phyloP scores from a whole-genome alignment of 2,888 invertebrate species.

The Caenorhabditis sp. region DNA sequence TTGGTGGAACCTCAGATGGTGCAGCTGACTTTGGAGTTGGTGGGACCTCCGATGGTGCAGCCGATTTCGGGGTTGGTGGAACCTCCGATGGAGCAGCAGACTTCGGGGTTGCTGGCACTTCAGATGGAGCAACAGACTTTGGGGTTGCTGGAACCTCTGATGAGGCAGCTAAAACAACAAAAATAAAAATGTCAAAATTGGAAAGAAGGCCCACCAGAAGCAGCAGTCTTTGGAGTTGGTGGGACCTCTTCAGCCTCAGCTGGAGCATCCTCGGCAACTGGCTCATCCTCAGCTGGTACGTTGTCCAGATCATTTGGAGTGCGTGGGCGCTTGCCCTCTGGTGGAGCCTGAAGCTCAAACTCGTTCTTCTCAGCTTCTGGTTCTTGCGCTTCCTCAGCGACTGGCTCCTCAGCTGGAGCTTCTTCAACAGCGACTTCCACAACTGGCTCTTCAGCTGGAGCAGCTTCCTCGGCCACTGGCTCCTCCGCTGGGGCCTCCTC shows the following conservation, averaged over 20 bases:
- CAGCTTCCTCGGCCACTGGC: constrained; percentile 61
- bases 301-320: constrained; percentile 81
- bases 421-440: constrained; percentile 47
- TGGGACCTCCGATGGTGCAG: constrained; percentile 61
- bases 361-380: constrained; percentile 67
- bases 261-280: constrained; percentile 63
- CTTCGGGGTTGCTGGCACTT: constrained; percentile 67
- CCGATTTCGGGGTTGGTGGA: constrained; percentile 66
- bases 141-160: constrained; percentile 63
- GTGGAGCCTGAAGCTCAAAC: constrained; percentile 81
- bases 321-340: constrained; percentile 80
- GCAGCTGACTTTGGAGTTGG: constrained; percentile 61
- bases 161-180: constrained; percentile 60
- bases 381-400: constrained; percentile 60
- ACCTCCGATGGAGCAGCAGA: constrained; percentile 63
- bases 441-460: constrained; percentile 54
- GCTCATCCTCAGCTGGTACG: constrained; percentile 68
- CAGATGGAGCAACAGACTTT: constrained; percentile 58
- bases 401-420: constrained; percentile 53
- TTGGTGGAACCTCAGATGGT: constrained; percentile 64
- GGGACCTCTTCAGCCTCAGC: constrained; percentile 60
- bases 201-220: constrained; percentile 61
- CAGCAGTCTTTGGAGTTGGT: constrained; percentile 70
- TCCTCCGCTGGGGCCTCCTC: constrained; percentile 46
- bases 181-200: too few species aligned